Base-by-base conservation (phyloP, 2,113 vertebrate genomes). In the Mugil cephalus region DNA sequence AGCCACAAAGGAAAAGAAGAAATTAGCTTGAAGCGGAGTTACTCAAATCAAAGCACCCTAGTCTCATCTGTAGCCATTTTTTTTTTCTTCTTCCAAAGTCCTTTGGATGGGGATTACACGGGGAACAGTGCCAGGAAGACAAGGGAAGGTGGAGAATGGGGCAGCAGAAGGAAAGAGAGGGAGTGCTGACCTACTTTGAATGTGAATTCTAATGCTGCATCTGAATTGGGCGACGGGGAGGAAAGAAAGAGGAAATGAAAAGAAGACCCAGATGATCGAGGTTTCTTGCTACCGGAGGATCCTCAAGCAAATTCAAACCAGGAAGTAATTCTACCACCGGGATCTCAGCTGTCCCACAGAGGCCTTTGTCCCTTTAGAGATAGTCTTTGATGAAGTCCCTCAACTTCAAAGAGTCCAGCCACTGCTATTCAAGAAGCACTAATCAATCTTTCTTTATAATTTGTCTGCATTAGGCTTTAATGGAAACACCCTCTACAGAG, bases 141-240 rank as follows among this genome's bases (percentile, higher is more conserved):
- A 34, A 45, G 47, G 47, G 64, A 42, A 69, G 74, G 48, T 15
- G 42, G 66, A 75, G 75, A 76, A 72, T 3, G 47, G 75, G 65
- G 69, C n/a, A 53, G 63, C 14, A 39, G 53, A 75, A 14, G 46
- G 17, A 70, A 76, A 62, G 68, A 72, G 69, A 69, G 50, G 50
- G 80, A 67, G 60, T 18, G 56, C 18, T 89, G 87, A 87, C 91
- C 91, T 89, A 92, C 72, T 92, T 92, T 69, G 67, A 85, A 85
- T 69, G 67, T 69, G 54, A 83, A 85, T 86, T 85, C 70, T 79
- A 87, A 86, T 80, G 80, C 39, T 2, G 79, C 71, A 45, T 74
- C 68, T 64, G 83, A 82, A 86, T 80, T 70, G 50, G n/a, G 73
- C 11, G n/a, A 78, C 66, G 53, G 17, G 60, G 46, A 51, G 69